Evolutionary conservation across 2,888 invertebrate species (phyloP).

Genomic region (Drosophila recens): DNA sequence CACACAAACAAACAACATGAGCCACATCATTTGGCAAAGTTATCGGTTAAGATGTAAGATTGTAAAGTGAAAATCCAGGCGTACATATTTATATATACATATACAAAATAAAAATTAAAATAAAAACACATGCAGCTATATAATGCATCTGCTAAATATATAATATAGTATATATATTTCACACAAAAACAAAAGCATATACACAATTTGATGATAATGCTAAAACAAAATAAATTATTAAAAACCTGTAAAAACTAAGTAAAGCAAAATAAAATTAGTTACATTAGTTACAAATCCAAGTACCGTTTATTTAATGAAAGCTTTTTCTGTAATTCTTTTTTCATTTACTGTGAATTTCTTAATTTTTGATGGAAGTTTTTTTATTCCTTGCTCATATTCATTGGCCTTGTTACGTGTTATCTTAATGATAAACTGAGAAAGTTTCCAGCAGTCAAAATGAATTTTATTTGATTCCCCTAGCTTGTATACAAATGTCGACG

Average conservation of each 20-base stretch:
- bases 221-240: constrained; percentile 70
- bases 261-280: constrained; percentile 81
- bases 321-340: no score
- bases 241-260: constrained; percentile 79
- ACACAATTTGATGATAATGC: constrained; percentile 73
- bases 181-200: constrained; percentile 61
- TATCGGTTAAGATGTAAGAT: constrained; percentile 66
- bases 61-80: constrained; percentile 76
- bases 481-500: no score
- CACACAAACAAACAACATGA: constrained; percentile 54
- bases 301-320: constrained; percentile 51
- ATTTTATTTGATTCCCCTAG: no score
- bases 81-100: constrained; percentile 79
- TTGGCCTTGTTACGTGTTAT: no score
- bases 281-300: constrained; percentile 78
- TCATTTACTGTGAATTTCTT: no score
- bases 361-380: no score
- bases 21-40: constrained; percentile 68
- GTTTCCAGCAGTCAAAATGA: no score
- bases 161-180: constrained; percentile 52
- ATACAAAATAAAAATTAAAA: constrained; percentile 40
- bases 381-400: no score
- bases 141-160: constrained; percentile 69
- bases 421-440: no score
- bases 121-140: constrained; percentile 65